Percentiles rank a stretch among this genome's conserved stretches.
Evolutionary conservation across 2,797 vertebrate genomes (phyloP).

Genomic region (Dromococcyx pavoninus): DNA sequence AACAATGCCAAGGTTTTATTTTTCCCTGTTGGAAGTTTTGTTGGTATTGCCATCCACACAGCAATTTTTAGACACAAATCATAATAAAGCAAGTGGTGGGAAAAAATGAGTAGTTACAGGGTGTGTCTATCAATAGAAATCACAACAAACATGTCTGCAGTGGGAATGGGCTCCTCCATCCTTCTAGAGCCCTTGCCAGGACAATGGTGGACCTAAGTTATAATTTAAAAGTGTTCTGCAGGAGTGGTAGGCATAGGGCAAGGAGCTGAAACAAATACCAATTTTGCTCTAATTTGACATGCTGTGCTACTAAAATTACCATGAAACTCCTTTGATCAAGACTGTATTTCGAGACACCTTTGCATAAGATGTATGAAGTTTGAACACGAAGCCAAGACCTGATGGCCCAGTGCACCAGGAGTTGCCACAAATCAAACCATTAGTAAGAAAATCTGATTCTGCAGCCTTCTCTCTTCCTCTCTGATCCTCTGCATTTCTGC

Average conservation of each 20-base stretch:
- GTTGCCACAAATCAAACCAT: background rate
- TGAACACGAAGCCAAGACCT: background rate
- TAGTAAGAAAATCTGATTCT: background rate
- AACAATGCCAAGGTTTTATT: background rate
- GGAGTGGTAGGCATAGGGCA: background rate
- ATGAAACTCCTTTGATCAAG: background rate
- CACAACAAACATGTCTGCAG: background rate
- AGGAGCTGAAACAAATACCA: background rate
- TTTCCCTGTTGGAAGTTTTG: background rate
- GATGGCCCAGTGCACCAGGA: background rate
- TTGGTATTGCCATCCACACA: background rate
- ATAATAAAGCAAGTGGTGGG: background rate
- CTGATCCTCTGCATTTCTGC: background rate
- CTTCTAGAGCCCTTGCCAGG: background rate
- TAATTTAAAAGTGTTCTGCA: background rate
- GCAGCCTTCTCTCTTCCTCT: background rate
- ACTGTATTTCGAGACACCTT: background rate
- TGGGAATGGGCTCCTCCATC: background rate
- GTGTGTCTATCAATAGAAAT: background rate
- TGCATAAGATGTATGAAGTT: background rate
- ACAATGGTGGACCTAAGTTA: fast-evolving
- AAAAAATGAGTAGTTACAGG: fast-evolving
- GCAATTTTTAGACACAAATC: background rate
- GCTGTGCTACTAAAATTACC: background rate
- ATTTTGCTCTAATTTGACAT: background rate